A percentile compares a stretch with the other conserved stretches of the same genome.
Conservation (phyloP, 2,797 vertebrate species). For the Gymnoscopelus braueri region DNA sequence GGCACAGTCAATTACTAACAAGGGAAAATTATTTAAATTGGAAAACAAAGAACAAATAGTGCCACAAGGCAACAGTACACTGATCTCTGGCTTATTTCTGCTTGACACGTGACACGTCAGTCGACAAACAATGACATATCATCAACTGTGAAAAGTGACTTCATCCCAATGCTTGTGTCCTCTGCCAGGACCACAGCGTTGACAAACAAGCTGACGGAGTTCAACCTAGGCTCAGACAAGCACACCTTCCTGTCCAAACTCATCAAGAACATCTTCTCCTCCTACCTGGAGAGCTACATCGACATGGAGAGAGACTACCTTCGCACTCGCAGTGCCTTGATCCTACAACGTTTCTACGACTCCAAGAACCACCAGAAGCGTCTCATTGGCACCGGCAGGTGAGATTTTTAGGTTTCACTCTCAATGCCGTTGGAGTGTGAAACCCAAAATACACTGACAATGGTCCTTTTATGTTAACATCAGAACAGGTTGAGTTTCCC, state of each 20-base stretch:
- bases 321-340: slow-evolving; percentile 91
- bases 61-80: too few relatives aligned
- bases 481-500: background rate
- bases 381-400: slow-evolving; percentile 93
- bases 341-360: slow-evolving; percentile 98
- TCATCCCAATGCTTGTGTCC: slow-evolving; percentile 21
- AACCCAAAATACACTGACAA: too few relatives aligned
- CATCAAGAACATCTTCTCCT: slow-evolving; percentile 98
- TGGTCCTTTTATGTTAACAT: background rate
- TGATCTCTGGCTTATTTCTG: too few relatives aligned
- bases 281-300: slow-evolving; percentile 98
- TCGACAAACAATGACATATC: background rate
- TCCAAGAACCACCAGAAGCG: slow-evolving; percentile 99
- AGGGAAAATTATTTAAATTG: too few relatives aligned
- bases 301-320: slow-evolving; percentile 96
- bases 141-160: background rate
- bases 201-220: slow-evolving; percentile 94
- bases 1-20: too few relatives aligned
- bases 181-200: slow-evolving; percentile 89
- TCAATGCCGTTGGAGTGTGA: background rate
- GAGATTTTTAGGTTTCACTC: slow-evolving; percentile 41
- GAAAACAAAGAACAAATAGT: too few relatives aligned
- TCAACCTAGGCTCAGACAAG: slow-evolving; percentile 99
- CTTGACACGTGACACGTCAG: too few relatives aligned
- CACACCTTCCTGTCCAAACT: slow-evolving; percentile 98